Conservation (phyloP, 1,140 invertebrate species). For the Panagrolaimus sp. region DNA sequence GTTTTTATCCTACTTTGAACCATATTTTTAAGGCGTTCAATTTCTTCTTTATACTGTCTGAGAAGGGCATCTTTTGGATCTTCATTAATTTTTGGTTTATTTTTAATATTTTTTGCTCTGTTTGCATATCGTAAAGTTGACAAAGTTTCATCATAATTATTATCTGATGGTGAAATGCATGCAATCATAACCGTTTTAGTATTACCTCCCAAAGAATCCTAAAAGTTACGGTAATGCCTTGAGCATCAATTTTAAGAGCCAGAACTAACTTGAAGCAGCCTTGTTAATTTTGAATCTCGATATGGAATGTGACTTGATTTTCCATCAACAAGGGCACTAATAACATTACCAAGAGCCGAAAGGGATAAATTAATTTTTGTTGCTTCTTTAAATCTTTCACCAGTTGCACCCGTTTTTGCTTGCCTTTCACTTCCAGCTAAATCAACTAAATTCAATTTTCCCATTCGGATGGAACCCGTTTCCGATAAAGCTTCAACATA, state of each 20-base stretch:
- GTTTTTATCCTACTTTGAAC: constrained; percentile 66
- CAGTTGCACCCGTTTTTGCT: constrained; percentile 75
- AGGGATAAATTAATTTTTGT: constrained; percentile 90
- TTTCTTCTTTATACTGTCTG: constrained; percentile 82
- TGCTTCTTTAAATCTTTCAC: constrained; percentile 83
- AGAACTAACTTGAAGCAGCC: constrained; percentile 80
- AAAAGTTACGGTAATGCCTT: constrained; percentile 56
- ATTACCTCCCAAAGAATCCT: constrained; percentile 85
- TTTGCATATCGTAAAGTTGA: constrained; percentile 74
- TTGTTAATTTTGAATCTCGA: constrained; percentile 85
- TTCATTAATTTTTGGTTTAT: constrained; percentile 87
- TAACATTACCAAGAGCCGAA: constrained; percentile 88
- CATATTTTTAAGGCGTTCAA: constrained; percentile 72
- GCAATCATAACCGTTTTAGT: constrained; percentile 94
- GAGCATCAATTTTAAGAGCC: constrained; percentile 71
- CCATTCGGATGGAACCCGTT: constrained; percentile 66
- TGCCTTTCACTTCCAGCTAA: constrained; percentile 63
- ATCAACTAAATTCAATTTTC: constrained; percentile 81
- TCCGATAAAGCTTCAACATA: constrained; percentile 73
- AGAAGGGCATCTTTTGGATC: constrained; percentile 83
- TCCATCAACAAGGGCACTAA: constrained; percentile 81
- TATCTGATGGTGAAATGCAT: constrained; percentile 75
- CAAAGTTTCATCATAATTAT: constrained; percentile 75
- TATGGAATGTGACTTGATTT: constrained; percentile 79
- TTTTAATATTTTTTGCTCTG: constrained; percentile 83